These are phyloP conservation scores for Euglossa dilemma DNA, from an alignment of 1,140 invertebrate genomes.

Conservation along the genomic window DNA sequence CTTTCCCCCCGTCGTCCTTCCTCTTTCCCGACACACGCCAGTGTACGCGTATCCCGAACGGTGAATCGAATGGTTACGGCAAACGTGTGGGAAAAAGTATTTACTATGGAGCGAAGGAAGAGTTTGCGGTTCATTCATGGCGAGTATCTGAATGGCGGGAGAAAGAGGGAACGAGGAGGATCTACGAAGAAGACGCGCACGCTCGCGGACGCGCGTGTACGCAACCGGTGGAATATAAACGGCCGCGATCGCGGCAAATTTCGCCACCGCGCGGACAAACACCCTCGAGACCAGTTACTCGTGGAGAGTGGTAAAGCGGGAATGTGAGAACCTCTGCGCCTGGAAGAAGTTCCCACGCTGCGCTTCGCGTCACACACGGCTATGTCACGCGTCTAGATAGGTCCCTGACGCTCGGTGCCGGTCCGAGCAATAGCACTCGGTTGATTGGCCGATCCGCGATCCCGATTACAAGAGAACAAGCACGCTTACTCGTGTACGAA, in stretches of 20 bases:
- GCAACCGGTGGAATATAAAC: conserved; percentile 28
- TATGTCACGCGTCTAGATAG: conserved; percentile 69
- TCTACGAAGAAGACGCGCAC: conserved; percentile 42
- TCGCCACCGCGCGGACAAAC: no score
- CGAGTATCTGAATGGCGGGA: conserved; percentile 71
- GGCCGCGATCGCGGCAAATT: background rate
- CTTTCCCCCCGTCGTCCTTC: no score
- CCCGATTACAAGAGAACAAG: conserved; percentile 59
- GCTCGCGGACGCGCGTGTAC: background rate
- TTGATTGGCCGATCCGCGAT: conserved; percentile 70
- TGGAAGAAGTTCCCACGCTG: conserved; percentile 77
- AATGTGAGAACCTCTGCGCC: conserved; percentile 67
- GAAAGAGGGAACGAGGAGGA: conserved; percentile 64
- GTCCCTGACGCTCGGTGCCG: conserved; percentile 43
- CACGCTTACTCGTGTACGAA: conserved; percentile 24
- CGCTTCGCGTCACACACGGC: conserved; percentile 65
- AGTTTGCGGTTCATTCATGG: conserved; percentile 76
- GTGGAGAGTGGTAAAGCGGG: no score
- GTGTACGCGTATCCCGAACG: conserved; percentile 39
- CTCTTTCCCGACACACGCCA: background rate
- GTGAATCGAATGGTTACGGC: conserved; percentile 45
- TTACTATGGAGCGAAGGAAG: conserved; percentile 65
- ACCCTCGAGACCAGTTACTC: no score
- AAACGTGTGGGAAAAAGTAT: conserved; percentile 67
- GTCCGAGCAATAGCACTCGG: conserved; percentile 60